Percentiles rank a stretch among this genome's conserved stretches.
Evolutionary conservation across 2,113 vertebrate genomes (phyloP).

Genomic region (Morone saxatilis): DNA sequence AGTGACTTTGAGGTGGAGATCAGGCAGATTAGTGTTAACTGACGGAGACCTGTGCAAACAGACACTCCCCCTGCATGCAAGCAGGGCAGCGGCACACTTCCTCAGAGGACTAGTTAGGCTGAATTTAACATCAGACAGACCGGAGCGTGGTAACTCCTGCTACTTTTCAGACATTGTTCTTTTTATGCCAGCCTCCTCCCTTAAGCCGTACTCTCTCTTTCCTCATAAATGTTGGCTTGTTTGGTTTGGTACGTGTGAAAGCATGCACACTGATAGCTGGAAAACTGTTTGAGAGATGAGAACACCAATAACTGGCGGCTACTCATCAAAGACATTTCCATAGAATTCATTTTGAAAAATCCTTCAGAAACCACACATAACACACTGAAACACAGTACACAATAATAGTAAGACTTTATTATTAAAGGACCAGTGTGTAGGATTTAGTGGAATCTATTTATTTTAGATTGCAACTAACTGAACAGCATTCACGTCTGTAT

Average conservation of each 20-base stretch:
- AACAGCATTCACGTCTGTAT: no score
- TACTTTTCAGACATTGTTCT: slow-evolving; percentile 46
- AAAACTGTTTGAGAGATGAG: slow-evolving; percentile 17
- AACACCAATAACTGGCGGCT: slow-evolving; percentile 10
- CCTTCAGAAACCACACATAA: background rate
- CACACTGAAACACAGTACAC: background rate
- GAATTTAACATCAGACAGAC: slow-evolving; percentile 52
- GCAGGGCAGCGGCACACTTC: slow-evolving; percentile 62
- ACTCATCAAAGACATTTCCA: slow-evolving; percentile 29
- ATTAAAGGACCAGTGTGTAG: no score
- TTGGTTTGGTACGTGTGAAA: slow-evolving; percentile 38
- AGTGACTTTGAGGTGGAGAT: slow-evolving; percentile 82
- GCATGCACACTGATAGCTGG: slow-evolving; percentile 17
- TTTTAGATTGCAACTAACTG: no score
- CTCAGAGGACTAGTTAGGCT: slow-evolving; percentile 55
- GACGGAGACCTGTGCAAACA: slow-evolving; percentile 79
- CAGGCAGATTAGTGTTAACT: slow-evolving; percentile 82
- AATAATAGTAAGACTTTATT: no score
- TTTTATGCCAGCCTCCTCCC: slow-evolving; percentile 39
- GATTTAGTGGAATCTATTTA: no score
- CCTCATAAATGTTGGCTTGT: slow-evolving; percentile 23
- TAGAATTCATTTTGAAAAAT: background rate
- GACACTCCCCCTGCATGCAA: slow-evolving; percentile 73
- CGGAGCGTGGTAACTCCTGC: slow-evolving; percentile 42
- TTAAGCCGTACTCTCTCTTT: slow-evolving; percentile 6